Conservation (phyloP, 2,888 invertebrate genomes). For the Antitype chi region DNA sequence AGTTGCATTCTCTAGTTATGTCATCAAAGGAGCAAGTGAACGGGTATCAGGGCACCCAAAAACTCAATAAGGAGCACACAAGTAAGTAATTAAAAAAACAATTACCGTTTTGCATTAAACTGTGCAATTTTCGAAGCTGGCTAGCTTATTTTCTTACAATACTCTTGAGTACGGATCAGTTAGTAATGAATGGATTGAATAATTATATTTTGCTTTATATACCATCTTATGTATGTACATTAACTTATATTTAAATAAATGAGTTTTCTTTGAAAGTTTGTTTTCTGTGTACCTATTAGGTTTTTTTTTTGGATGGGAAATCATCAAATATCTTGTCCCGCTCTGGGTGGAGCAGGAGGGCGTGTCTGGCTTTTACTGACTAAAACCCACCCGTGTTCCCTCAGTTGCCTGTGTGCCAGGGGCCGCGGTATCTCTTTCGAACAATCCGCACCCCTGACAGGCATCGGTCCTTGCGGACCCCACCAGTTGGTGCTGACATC, state of each 20-base stretch:
- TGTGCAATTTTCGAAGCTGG: conserved; percentile 25
- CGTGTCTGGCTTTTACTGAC: no score
- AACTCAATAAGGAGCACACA: background rate
- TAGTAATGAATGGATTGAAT: conserved; percentile 33
- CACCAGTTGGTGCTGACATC: no score
- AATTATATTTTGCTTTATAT: conserved; percentile 53
- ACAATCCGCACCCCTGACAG: no score
- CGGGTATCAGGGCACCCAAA: background rate
- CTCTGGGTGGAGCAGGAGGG: no score
- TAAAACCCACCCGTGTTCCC: no score
- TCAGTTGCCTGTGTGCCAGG: no score
- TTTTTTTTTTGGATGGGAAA: no score
- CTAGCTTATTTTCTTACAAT: background rate
- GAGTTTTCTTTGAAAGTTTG: conserved; percentile 49
- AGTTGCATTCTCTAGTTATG: background rate
- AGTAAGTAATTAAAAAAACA: background rate
- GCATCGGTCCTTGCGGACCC: no score
- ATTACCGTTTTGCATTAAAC: conserved; percentile 5
- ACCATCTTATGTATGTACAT: conserved; percentile 36
- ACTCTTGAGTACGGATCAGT: conserved; percentile 29
- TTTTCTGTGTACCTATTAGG: conserved; percentile 16
- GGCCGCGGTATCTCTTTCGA: no score
- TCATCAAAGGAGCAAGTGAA: background rate
- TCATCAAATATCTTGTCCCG: no score
- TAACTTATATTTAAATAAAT: conserved; percentile 55